Base-by-base conservation (phyloP, 1,140 invertebrate genomes). In the Lepidurus packardi region DNA sequence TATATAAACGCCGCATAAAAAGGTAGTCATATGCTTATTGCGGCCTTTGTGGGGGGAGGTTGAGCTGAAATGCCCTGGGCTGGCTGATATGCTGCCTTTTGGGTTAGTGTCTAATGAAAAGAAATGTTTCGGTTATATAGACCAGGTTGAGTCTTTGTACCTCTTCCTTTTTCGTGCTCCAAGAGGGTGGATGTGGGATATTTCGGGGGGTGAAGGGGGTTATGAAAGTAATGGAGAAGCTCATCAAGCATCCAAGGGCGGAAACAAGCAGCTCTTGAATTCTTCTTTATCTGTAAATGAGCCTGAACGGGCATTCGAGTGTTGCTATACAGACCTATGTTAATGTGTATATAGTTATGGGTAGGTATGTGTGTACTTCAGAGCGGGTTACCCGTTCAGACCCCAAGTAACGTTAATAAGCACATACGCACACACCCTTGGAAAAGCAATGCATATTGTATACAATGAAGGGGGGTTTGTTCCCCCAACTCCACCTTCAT, bases 51-150 rank as follows among this genome's bases (percentile, higher is more conserved):
- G 53, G 53, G 53, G 53, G 53, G 21, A 65, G 8, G 16, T 65
- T 13, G 53, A 21, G 53, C 53, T 65, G 53, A 7, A 65, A 65
- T 65, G 53, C 53, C 53, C 13, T 65, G 53, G 13, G 53, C 53
- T 65, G 53, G 53, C 53, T 65, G 53, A 65, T 65, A n/a, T 65
- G 53, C 53, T 65, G 53, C 16, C 53, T 65, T 65, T 65, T 65
- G 21, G 16, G 53, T 65, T 65, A 65, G 16, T n/a, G 53, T 65
- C 53, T 21, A 65, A 65, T 65, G 53, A 65, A 65, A 65, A 65
- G 53, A 65, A 65, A 65, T 65, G 53, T 65, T 65, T 13, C n/a
- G 9, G 53, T 13, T 13, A n/a, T 65, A 65, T n/a, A 65, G 53
- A 65, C 47, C 5, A 65, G 47, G 47, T 65, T 13, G 13, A 47